Conservation (phyloP, 2,113 vertebrate species). For the Apistogramma diplotaenia region DNA sequence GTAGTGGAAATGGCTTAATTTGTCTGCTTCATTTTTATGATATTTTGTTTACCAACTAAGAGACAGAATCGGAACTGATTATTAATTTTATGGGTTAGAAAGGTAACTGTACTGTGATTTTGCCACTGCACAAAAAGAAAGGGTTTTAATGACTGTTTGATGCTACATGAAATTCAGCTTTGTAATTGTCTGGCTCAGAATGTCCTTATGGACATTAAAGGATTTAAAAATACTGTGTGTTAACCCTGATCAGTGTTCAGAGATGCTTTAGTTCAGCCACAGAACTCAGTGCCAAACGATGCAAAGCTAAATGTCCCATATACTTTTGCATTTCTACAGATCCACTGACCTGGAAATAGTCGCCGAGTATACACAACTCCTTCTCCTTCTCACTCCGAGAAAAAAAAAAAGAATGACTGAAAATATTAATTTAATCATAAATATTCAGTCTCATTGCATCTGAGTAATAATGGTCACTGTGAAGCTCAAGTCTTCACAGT, state of each 20-base stretch:
- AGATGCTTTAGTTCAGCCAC: background rate
- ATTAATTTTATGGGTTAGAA: background rate
- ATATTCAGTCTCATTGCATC: background rate
- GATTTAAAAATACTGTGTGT: background rate
- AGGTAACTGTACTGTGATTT: background rate
- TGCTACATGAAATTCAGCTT: background rate
- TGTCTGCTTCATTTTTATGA: background rate
- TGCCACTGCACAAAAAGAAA: background rate
- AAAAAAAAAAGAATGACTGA: background rate
- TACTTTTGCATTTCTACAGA: conserved; percentile 23
- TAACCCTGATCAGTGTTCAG: background rate
- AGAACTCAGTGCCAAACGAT: background rate
- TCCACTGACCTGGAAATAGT: conserved; percentile 55
- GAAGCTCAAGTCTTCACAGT: background rate
- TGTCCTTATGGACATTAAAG: background rate
- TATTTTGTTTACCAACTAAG: background rate
- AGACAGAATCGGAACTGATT: background rate
- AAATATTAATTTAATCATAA: background rate
- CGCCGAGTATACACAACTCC: background rate
- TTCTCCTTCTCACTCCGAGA: background rate
- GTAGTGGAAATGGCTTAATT: background rate
- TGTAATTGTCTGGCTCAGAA: background rate
- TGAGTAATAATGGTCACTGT: background rate
- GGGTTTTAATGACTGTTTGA: background rate
- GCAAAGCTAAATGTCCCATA: background rate